phyloP scores from a whole-genome alignment of 2,113 vertebrate genomes.

The Furnarius figulus region DNA sequence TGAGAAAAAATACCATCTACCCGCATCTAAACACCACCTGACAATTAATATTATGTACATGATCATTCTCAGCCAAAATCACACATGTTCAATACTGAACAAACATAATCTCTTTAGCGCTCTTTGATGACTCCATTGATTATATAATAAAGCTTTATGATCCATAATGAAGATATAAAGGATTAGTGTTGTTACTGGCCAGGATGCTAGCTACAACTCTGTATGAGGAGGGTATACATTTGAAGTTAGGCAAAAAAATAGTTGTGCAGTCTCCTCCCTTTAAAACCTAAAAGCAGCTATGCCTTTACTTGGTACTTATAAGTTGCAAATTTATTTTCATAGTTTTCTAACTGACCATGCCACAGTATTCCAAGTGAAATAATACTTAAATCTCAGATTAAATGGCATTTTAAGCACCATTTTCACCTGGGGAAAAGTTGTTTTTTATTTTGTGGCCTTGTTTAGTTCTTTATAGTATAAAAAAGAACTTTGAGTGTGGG shows the following conservation, averaged over 20 bases:
- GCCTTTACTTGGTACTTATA: neutral
- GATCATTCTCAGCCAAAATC: neutral
- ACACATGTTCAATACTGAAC: neutral
- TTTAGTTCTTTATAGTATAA: neutral
- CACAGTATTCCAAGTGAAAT: neutral
- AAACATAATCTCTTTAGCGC: neutral
- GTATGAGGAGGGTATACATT: neutral
- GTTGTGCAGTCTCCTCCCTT: neutral
- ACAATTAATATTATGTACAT: neutral
- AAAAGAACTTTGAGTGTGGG: neutral
- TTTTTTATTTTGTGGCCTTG: neutral
- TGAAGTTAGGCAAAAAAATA: neutral
- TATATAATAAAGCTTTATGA: neutral
- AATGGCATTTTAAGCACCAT: neutral
- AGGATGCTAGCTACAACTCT: neutral
- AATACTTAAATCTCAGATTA: neutral
- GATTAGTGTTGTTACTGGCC: neutral
- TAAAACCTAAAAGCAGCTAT: neutral
- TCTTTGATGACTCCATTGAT: neutral
- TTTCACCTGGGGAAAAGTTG: neutral
- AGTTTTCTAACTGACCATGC: neutral
- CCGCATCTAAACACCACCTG: neutral
- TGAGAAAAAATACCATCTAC: neutral
- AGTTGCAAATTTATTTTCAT: neutral
- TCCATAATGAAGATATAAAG: neutral